These are phyloP conservation scores for Podarcis raffonei DNA, from an alignment of 2,113 vertebrate species.

Conservation along the genomic window DNA sequence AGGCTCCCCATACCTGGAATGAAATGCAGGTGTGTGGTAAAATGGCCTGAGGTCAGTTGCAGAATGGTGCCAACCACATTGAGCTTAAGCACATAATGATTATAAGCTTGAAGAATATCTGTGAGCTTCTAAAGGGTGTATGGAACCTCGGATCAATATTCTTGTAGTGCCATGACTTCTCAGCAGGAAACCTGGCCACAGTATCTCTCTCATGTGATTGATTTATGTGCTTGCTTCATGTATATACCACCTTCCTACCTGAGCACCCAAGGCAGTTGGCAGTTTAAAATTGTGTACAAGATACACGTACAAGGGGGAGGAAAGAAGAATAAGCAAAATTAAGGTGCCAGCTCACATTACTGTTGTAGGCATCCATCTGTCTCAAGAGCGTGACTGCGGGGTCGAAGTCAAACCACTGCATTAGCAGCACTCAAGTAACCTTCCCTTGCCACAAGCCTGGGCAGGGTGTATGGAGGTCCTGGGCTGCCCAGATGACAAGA, in stretches of 20 bases:
- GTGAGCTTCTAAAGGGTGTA: not conserved
- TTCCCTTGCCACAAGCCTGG: too few species aligned
- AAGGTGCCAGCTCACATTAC: not conserved
- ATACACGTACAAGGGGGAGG: not conserved
- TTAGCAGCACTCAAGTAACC: too few species aligned
- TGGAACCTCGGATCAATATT: not conserved
- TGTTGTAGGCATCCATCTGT: too few species aligned
- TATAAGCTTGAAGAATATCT: not conserved
- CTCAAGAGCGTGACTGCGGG: too few species aligned
- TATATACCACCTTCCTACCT: not conserved
- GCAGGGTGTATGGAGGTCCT: too few species aligned
- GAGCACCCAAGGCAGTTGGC: not conserved
- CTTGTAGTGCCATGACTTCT: not conserved
- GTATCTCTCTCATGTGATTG: not conserved
- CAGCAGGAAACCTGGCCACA: not conserved
- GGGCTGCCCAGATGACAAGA: too few species aligned
- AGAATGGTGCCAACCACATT: not conserved
- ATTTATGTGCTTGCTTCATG: not conserved
- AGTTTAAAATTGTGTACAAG: not conserved
- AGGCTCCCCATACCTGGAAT: too few species aligned
- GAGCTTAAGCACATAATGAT: not conserved
- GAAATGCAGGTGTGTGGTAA: accelerated
- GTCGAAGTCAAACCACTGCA: too few species aligned
- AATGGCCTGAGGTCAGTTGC: not conserved
- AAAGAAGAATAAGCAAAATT: not conserved